Base-by-base conservation (phyloP, 2,888 invertebrate species). In the Cosmorhoe ocellata region DNA sequence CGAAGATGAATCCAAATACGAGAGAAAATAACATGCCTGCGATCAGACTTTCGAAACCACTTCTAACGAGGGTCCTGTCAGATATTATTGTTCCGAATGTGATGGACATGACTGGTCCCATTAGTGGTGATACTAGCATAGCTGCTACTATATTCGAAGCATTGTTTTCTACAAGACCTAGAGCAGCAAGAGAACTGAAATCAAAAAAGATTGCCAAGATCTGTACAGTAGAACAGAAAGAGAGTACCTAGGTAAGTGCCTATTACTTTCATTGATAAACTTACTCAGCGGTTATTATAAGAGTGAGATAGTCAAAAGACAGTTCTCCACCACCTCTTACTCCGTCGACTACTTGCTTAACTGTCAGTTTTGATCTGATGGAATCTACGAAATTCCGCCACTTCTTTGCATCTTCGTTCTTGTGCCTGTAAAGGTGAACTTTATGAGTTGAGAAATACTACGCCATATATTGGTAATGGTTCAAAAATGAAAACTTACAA, bases 21-120 rank as follows among this genome's bases (percentile, higher is more conserved):
- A 95, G 83, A 9, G 96, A 96, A n/a, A 95, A 78, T 0, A 93
- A 76, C 87, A 96, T 93, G 27, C 96, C 96, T 11, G 94, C 76
- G 0, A 92, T 69, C 51, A 96, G 90, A 58, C 94, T 93, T 52
- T 93, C 92, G 30, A 96, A 90, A 1, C 96, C 96, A 51, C 93
- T 91, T 64, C 91, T 91, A 63, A 95, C 91, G 5, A 96, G 90
- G 58, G 92, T 91, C 63, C 91, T 83, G 74, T 96, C 96, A 18
- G 95, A 92, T 64, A 96, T 95, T 54, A 95, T 94, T 13, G 94
- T 92, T 5, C 96, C 96, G 75, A 96, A 96, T 44, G 96, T 95
- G 59, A 95, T 93, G n/a, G 96, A 96, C 93, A 96, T 94, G 9
- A 96, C 96, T 0, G 96, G 96, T 0, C 96, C 96, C 95, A 95